Base-by-base conservation (phyloP, 2,888 invertebrate genomes). In the Agonopterix alstromeriana region DNA sequence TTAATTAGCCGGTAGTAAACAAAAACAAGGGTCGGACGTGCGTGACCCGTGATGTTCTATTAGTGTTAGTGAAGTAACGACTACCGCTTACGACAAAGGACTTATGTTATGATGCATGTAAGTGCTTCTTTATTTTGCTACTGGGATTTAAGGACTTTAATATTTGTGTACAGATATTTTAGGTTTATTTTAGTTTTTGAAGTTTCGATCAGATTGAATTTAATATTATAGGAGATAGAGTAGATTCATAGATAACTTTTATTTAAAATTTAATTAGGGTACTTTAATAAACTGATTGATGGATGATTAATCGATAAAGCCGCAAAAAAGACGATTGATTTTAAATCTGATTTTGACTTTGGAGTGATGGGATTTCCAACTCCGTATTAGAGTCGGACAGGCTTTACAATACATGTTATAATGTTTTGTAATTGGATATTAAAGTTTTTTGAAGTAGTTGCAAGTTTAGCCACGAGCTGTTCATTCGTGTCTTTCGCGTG, bases 41-140 rank as follows among this genome's bases (percentile, higher is more conserved):
- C 67, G 55, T 51, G 49, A 57, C 53, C 57, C 63, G 81, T 80
- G 77, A 82, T 82, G 82, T 77, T 76, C 68, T 73, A n/a, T 36
- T 14, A 60, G 73, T 80, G 75, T 61, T 67, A 76, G 82, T 83
- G 82, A 27, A 27, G 27, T 27, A 27, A 69, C 67, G 60, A 58
- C 58, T 60, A 52, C 55, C 61, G 54, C 60, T 53, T 57, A 48
- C 54, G 42, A 42, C 56, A 61, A 65, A 67, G 73, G 67, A 75
- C 73, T 70, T 55, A 54, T 60, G 53, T 50, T 71, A 85, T 82
- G 78, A 87, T 87, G 87, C 86, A 87, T 76, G 87, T 86, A 63
- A 87, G 87, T 85, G 66, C 53, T 47, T 48, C 54, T 47, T 50
- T 47, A 10, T 48, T 58, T 57, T 54, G 46, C 54, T 52, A 53